These are phyloP conservation scores for Eutolmus rufibarbis DNA, from an alignment of 2,888 invertebrate species.

Conservation along the genomic window DNA sequence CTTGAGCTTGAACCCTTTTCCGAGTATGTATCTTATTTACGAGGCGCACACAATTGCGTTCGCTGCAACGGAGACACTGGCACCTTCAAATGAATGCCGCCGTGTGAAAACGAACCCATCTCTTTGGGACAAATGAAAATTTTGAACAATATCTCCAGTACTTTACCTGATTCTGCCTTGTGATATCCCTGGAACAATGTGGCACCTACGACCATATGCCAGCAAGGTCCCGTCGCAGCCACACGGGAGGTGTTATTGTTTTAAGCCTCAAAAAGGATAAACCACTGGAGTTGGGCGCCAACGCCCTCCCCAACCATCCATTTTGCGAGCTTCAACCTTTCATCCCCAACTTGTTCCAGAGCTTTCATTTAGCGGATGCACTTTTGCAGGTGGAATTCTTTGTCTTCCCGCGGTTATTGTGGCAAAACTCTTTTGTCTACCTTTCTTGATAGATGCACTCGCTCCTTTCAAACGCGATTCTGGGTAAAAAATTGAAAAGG, in stretches of 20 bases:
- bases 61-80: neutral
- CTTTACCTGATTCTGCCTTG: constrained; percentile 17
- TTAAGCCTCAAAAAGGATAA: neutral
- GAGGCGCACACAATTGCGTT: neutral
- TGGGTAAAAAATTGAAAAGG: neutral
- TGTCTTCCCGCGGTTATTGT: constrained; percentile 11
- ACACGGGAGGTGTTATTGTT: neutral
- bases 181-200: constrained; percentile 3
- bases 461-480: neutral
- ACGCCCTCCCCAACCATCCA: neutral
- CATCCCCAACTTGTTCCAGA: constrained; percentile 19
- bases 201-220: neutral
- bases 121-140: neutral
- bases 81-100: neutral
- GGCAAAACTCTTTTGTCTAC: constrained; percentile 5
- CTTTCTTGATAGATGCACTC: constrained; percentile 6
- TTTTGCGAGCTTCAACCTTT: neutral
- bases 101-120: neutral
- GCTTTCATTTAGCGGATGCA: constrained; percentile 23
- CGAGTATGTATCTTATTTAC: neutral
- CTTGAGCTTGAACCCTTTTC: neutral
- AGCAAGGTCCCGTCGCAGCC: neutral
- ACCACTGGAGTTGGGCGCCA: neutral
- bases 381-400: constrained; percentile 19
- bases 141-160: neutral